Percentiles rank a stretch among this genome's conserved stretches.
Conservation (phyloP, 2,113 vertebrate genomes). For the Saccopteryx bilineata region DNA sequence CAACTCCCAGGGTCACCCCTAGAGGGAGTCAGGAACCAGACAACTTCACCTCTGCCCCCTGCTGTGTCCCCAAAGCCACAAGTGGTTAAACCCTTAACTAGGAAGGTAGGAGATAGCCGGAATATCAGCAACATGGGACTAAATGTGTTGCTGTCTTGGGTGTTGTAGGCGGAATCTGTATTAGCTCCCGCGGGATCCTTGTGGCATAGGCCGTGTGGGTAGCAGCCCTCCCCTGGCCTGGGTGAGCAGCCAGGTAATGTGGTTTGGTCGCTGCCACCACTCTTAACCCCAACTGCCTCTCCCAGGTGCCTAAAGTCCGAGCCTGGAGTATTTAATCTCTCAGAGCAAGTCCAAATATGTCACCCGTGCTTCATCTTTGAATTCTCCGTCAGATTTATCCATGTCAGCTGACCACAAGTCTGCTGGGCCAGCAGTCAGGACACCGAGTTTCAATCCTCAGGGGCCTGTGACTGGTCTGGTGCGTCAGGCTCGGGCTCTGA, state of each 20-base stretch:
- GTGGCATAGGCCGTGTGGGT: accelerated
- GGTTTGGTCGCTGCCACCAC: neutral
- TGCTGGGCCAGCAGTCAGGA: neutral
- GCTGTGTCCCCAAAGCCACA: neutral
- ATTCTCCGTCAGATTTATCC: neutral
- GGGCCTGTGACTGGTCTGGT: neutral
- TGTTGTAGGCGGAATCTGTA: neutral
- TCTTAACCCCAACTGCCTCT: neutral
- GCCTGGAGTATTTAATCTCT: neutral
- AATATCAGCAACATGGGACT: neutral
- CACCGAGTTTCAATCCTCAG: neutral
- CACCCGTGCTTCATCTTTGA: neutral
- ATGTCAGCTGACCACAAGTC: neutral
- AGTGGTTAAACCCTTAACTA: neutral
- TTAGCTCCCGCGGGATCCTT: neutral
- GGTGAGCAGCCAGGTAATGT: neutral
- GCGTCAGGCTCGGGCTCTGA: neutral
- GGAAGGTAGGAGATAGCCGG: neutral
- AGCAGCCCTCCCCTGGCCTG: neutral
- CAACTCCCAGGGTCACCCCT: neutral
- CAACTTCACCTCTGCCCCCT: neutral
- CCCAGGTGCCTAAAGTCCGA: neutral
- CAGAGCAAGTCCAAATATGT: neutral
- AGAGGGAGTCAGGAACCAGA: neutral
- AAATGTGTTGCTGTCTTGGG: neutral